Evolutionary conservation across 35 echinoderm and acorn worm species (phyloP).

Genomic region (Stichopus chloronotus): DNA sequence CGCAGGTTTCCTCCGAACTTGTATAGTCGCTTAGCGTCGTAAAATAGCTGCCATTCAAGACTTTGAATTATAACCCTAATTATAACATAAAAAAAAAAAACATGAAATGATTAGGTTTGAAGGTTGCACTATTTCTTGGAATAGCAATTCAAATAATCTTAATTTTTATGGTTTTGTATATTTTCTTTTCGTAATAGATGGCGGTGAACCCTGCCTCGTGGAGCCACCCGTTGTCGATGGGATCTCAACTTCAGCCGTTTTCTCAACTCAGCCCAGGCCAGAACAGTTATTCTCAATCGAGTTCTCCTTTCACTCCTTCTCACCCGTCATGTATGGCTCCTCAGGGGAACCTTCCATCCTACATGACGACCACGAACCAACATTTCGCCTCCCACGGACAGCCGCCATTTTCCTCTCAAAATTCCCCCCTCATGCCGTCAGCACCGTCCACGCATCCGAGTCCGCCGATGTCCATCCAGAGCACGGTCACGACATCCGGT

Average conservation of each 20-base stretch:
- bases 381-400: slow-evolving; percentile 57
- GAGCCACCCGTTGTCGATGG: slow-evolving; percentile 64
- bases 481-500: slow-evolving; percentile 40
- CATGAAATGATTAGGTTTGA: no score
- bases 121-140: no score
- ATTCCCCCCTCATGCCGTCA: slow-evolving; percentile 47
- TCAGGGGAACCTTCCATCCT: slow-evolving; percentile 80
- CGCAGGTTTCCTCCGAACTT: no score
- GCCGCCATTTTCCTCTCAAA: slow-evolving; percentile 59
- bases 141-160: no score
- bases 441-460: slow-evolving; percentile 36
- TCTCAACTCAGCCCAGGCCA: slow-evolving; percentile 52
- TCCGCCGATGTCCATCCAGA: slow-evolving; percentile 38
- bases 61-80: no score
- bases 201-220: slow-evolving; percentile 52
- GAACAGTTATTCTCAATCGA: slow-evolving; percentile 24
- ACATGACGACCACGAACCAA: slow-evolving; percentile 85
- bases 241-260: slow-evolving; percentile 60
- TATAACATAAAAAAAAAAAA: no score
- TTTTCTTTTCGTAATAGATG: slow-evolving; percentile 7
- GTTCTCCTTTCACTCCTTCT: slow-evolving; percentile 31
- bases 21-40: no score
- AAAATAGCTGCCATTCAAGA: no score
- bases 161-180: no score
- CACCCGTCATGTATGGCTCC: slow-evolving; percentile 91